phyloP scores from a whole-genome alignment of 2,797 vertebrate genomes.

The Scomberomorus guttatus region DNA sequence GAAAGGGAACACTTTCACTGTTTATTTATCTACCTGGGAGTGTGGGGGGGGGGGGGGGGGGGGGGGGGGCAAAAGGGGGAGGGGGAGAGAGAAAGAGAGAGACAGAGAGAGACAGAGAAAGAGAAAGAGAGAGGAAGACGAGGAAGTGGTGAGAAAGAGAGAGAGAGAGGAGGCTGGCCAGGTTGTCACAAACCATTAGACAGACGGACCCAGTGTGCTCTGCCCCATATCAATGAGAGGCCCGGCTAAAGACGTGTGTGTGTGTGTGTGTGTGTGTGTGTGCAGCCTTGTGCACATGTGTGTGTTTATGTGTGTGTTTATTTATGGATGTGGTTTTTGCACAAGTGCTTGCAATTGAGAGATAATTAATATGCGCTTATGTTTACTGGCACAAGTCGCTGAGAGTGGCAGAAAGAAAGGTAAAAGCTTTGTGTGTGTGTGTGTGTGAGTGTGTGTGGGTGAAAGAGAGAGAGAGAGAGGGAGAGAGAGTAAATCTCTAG shows the following conservation, averaged over 20 bases:
- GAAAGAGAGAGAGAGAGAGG: neutral
- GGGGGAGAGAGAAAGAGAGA: constrained; percentile 1
- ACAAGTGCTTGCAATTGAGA: constrained; percentile 35
- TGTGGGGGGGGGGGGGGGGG: constrained; percentile 30
- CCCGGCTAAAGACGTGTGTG: constrained; percentile 39
- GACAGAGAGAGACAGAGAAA: constrained; percentile 11
- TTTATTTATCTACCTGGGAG: constrained; percentile 86
- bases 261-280: constrained; percentile 27
- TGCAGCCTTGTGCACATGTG: neutral
- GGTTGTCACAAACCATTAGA: constrained; percentile 86
- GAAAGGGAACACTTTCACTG: constrained; percentile 80
- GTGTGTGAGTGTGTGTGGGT: constrained; percentile 14
- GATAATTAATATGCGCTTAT: constrained; percentile 37
- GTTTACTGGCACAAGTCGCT: constrained; percentile 38
- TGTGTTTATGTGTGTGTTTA: constrained; percentile 28
- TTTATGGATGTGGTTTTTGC: constrained; percentile 42
- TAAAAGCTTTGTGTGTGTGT: constrained; percentile 28
- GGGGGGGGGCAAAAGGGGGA: constrained; percentile 27
- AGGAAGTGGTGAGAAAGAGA: too few species aligned
- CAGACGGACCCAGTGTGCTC: constrained; percentile 75
- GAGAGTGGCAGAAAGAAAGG: constrained; percentile 35
- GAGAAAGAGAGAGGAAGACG: constrained; percentile 47
- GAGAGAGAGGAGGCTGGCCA: constrained; percentile 62
- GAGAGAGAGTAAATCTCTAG: constrained; percentile 39
- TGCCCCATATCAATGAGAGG: constrained; percentile 80